These are phyloP conservation scores for Scyliorhinus canicula DNA, from an alignment of 2,797 vertebrate genomes.

Conservation along the genomic window DNA sequence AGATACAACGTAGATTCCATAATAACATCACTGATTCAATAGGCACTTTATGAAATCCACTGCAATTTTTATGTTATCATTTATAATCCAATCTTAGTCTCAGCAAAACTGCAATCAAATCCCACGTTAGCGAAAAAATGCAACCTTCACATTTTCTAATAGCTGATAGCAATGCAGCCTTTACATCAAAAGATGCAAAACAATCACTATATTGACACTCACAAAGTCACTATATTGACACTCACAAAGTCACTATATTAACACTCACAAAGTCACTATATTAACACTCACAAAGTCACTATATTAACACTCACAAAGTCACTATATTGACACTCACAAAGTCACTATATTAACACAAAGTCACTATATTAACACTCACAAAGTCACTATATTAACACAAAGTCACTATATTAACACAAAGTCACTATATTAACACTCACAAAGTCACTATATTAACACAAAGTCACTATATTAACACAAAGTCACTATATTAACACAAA, in stretches of 20 bases:
- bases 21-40: neutral
- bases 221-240: neutral
- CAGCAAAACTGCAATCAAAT: neutral
- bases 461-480: too few relatives aligned
- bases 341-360: too few relatives aligned
- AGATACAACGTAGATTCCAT: neutral
- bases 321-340: neutral
- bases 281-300: neutral
- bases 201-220: neutral
- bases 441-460: too few relatives aligned
- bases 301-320: neutral
- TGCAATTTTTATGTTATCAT: neutral
- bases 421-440: neutral
- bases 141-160: neutral
- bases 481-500: too few relatives aligned
- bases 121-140: neutral
- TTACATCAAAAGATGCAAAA: neutral
- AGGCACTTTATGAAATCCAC: neutral
- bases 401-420: too few relatives aligned
- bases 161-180: neutral
- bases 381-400: too few relatives aligned
- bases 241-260: neutral
- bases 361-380: neutral
- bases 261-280: neutral
- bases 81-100: neutral